A percentile compares a stretch with the other conserved stretches of the same genome.
Evolutionary conservation across 92 coral and sea anemone genomes (phyloP).

Genomic region (Siderastrea radians): DNA sequence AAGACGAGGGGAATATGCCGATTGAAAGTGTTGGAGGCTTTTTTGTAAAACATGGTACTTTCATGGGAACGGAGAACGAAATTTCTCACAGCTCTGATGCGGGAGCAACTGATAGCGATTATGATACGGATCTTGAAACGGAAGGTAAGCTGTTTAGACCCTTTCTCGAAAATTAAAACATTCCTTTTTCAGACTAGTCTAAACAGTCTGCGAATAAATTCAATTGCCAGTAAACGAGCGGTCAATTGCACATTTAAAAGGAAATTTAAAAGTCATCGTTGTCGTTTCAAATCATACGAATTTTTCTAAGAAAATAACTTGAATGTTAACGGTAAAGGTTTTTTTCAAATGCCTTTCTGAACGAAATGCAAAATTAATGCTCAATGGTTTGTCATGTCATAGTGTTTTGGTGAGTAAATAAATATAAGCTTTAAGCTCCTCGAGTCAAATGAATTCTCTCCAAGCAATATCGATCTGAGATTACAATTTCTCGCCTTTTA

Average conservation of each 20-base stretch:
- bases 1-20: slow-evolving; percentile 29
- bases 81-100: slow-evolving; percentile 50
- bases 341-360: background rate
- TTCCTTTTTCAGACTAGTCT: background rate
- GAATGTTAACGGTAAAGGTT: background rate
- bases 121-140: slow-evolving; percentile 90
- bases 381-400: background rate
- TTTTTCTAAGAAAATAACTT: background rate
- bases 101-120: slow-evolving; percentile 76
- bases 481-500: background rate
- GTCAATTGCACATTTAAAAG: slow-evolving; percentile 21
- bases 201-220: background rate
- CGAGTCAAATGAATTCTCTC: no score
- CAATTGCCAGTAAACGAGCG: slow-evolving; percentile 21
- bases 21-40: slow-evolving; percentile 51
- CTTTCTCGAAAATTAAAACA: background rate
- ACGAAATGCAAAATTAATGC: background rate
- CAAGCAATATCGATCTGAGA: background rate
- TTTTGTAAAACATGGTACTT: slow-evolving; percentile 40
- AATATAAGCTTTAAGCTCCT: background rate
- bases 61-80: slow-evolving; percentile 47
- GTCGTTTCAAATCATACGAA: background rate
- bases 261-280: background rate
- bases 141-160: slow-evolving; percentile 71
- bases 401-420: background rate